A percentile compares a stretch with the other conserved stretches of the same genome.
Conservation (phyloP, 2,797 vertebrate species). For the Sciurus carolinensis region DNA sequence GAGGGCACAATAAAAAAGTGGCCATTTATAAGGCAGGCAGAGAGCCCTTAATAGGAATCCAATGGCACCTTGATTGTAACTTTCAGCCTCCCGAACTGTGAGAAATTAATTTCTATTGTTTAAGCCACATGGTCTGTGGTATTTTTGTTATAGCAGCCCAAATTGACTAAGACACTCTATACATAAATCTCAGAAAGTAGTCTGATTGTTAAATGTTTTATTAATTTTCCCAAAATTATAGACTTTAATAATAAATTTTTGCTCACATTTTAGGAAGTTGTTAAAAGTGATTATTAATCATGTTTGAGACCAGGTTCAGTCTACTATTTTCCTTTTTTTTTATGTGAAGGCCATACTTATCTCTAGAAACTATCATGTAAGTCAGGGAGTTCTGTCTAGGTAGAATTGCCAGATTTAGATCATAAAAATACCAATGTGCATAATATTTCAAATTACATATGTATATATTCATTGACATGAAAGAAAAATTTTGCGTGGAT, state of each 20-base stretch:
- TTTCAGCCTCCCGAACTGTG: neutral
- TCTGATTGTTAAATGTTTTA: neutral
- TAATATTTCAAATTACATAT: neutral
- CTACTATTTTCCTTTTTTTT: neutral
- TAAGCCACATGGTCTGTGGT: neutral
- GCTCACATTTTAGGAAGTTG: neutral
- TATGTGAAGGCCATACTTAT: neutral
- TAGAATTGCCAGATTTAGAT: neutral
- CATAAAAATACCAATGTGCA: neutral
- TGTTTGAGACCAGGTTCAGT: neutral
- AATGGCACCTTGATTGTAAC: neutral
- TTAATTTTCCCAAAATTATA: conserved; percentile 13
- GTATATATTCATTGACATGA: neutral
- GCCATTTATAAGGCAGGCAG: neutral
- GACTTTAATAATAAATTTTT: conserved; percentile 23
- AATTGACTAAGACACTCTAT: neutral
- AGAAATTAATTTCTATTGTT: neutral
- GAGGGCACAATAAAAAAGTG: neutral
- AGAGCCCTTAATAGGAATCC: neutral
- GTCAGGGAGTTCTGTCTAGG: neutral
- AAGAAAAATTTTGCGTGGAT: neutral
- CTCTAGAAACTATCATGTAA: neutral
- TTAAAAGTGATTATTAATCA: neutral
- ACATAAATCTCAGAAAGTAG: neutral
- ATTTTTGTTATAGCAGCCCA: neutral